phyloP scores from a whole-genome alignment of 2,888 invertebrate genomes.

The Exocentrus adspersus region DNA sequence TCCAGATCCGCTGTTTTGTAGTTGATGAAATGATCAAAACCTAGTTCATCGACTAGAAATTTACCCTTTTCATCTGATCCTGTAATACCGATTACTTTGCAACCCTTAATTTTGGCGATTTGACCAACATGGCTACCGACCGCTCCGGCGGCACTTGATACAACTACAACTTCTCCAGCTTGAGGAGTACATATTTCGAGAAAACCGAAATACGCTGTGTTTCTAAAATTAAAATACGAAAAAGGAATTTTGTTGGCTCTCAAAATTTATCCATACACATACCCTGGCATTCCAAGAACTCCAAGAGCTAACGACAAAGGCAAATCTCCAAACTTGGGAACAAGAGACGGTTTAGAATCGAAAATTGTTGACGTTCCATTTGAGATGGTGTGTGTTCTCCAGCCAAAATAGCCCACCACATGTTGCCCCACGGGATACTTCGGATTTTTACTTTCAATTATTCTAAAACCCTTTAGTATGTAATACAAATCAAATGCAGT shows the following conservation, averaged over 20 bases:
- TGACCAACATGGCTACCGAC: conserved; percentile 83
- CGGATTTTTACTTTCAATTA: conserved; percentile 1
- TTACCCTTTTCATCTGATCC: conserved; percentile 76
- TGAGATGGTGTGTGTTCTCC: conserved; percentile 1
- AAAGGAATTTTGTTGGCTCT: no score
- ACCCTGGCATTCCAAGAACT: conserved; percentile 5
- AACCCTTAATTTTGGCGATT: conserved; percentile 78
- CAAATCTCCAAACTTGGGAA: background rate
- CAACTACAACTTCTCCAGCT: conserved; percentile 77
- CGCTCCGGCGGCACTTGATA: conserved; percentile 81
- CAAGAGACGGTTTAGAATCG: background rate
- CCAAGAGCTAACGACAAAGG: conserved; percentile 7
- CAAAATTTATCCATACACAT: conserved; percentile 23
- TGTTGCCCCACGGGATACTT: background rate
- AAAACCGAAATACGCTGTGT: conserved; percentile 80
- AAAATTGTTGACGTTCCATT: background rate
- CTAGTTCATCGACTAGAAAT: conserved; percentile 72
- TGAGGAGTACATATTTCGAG: conserved; percentile 77
- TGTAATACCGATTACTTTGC: conserved; percentile 77
- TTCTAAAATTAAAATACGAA: conserved; percentile 64
- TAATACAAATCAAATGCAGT: no score
- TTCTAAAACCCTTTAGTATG: no score
- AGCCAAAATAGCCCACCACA: background rate
- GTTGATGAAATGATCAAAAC: conserved; percentile 76
- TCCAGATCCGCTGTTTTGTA: conserved; percentile 72